Conservation (phyloP, 2,797 vertebrate species). For the Poecile montanus region DNA sequence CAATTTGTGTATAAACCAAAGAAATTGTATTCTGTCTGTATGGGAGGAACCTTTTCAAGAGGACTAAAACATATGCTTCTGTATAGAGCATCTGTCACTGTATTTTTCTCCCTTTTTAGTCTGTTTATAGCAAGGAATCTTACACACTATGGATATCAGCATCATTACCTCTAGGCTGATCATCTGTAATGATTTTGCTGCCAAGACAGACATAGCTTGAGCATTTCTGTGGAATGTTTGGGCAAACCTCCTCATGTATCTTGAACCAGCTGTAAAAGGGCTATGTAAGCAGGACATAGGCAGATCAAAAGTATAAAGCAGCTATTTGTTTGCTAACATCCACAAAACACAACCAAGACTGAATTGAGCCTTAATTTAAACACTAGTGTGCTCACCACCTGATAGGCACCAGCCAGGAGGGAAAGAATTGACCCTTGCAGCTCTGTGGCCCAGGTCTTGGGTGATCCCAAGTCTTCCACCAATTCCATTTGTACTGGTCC, state of each 20-base stretch:
- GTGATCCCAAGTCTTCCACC: not conserved
- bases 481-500: not conserved
- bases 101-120: not conserved
- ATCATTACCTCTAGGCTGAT: not conserved
- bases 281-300: not conserved
- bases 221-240: not conserved
- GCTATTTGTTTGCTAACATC: not conserved
- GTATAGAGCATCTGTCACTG: slow-evolving; percentile 5
- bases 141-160: not conserved
- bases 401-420: not conserved
- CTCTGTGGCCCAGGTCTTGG: not conserved
- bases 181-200: not conserved
- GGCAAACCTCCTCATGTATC: not conserved
- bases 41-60: not conserved
- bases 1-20: slow-evolving; percentile 12
- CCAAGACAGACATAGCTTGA: not conserved
- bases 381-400: not conserved
- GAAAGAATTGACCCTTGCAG: not conserved
- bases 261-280: not conserved
- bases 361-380: not conserved
- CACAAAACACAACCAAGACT: not conserved
- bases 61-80: slow-evolving; percentile 20
- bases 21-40: not conserved
- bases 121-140: not conserved
- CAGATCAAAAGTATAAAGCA: not conserved